Base-by-base conservation (phyloP, 2,113 vertebrate species). In the Cyphomyrus discorhynchus region DNA sequence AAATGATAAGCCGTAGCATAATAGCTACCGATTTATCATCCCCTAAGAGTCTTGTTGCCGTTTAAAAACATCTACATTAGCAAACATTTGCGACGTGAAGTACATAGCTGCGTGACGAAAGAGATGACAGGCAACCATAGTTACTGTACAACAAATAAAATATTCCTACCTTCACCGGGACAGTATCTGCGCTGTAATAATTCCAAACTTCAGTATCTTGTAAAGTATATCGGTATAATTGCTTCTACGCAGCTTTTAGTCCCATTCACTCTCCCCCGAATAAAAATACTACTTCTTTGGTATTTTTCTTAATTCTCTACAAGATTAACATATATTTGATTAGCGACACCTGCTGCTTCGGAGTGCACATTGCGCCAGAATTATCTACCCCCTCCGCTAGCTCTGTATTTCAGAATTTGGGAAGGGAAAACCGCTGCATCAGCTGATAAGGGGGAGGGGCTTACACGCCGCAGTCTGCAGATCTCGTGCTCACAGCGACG, bases 111-210 rank as follows among this genome's bases (percentile, higher is more conserved):
- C 50, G 24, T 53, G 17, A 39, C 85, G 50, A 87, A 39, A 13
- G 1, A 21, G n/a, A 19, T 31, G 85, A 87, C 15, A 52, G 50
- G 19, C 13, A 39, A 17, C 31, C 50, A 42, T 19, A 35, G 21
- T 27, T 86, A 49, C 13, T 49, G 47, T 53, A 53, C 50, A 56
- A 46, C 27, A 56, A 35, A 49, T 19, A 87, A 56, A 52, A 27
- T 31, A 19, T 31, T 53, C 87, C 87, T 88, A 88, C 87, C 87
- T 88, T 62, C 42, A 62, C 87, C 19, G 21, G 56, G 35, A 45
- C 49, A 11, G 53, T 62, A 15, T 10, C 3, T 45, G 31, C 53
- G 31, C 31, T n/a, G 50, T 17, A 31, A 24, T 19, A 88, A 10
- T 42, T 62, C 56, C 35, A 42, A 62, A 66, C 19, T 88, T 56